Conservation (phyloP, 2,888 invertebrate species). For the Tipula unca region DNA sequence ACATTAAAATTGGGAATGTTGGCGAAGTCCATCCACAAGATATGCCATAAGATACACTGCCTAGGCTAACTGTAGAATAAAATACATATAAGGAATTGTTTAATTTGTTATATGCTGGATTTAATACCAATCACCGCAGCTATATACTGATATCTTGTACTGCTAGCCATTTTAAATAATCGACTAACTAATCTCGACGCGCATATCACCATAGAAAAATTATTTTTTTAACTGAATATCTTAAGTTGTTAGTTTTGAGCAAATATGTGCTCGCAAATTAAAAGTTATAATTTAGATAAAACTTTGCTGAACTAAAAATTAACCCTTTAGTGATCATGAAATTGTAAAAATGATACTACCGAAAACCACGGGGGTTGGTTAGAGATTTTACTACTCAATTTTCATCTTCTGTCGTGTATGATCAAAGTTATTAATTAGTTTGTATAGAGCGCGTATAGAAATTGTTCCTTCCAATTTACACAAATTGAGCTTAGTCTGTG, state of each 20-base stretch:
- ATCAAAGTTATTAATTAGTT: too few relatives aligned
- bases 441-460: too few relatives aligned
- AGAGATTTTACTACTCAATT: too few relatives aligned
- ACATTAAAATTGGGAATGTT: constrained; percentile 20
- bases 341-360: too few relatives aligned
- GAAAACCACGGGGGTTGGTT: too few relatives aligned
- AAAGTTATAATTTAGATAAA: neutral
- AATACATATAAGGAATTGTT: neutral
- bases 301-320: too few relatives aligned
- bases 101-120: neutral
- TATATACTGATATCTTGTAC: neutral
- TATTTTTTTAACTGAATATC: too few relatives aligned
- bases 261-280: neutral
- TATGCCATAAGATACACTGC: neutral
- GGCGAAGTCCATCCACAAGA: constrained; percentile 24
- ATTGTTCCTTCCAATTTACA: too few relatives aligned
- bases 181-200: neutral
- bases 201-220: neutral
- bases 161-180: neutral
- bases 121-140: neutral
- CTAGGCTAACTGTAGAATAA: neutral
- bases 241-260: neutral
- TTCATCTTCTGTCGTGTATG: too few relatives aligned
- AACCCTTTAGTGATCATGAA: too few relatives aligned
- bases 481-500: too few relatives aligned